These are phyloP conservation scores for Brachionus sp. DNA, from an alignment of 1,140 invertebrate genomes.

Conservation along the genomic window DNA sequence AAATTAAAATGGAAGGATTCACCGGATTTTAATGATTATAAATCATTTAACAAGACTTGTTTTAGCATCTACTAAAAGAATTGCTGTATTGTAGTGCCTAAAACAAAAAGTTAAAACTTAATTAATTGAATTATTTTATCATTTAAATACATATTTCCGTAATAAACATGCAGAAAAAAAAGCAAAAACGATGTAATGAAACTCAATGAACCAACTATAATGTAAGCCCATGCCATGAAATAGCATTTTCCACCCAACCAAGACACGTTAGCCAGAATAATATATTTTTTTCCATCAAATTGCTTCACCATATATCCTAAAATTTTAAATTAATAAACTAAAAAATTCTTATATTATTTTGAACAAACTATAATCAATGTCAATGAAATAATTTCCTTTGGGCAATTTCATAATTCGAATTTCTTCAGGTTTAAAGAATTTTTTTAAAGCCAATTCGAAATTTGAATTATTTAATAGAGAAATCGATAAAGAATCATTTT, in stretches of 20 bases:
- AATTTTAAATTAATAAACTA: neutral
- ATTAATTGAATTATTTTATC: neutral
- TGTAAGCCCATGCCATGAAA: constrained; percentile 95
- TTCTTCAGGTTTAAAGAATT: neutral
- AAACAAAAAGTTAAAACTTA: neutral
- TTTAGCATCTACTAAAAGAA: neutral
- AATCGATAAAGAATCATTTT: neutral
- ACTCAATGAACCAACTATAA: constrained; percentile 91
- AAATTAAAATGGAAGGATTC: constrained; percentile 11
- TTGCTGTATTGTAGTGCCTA: constrained; percentile 30
- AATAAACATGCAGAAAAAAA: constrained; percentile 74
- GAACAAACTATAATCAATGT: constrained; percentile 69
- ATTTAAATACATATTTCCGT: constrained; percentile 16
- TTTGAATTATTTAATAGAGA: neutral
- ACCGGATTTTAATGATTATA: neutral
- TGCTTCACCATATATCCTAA: constrained; percentile 79
- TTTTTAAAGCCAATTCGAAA: neutral
- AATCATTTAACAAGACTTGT: constrained; percentile 21
- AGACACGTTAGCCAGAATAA: constrained; percentile 92
- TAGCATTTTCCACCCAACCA: constrained; percentile 93
- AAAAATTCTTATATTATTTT: constrained; percentile 44
- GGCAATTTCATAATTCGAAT: neutral
- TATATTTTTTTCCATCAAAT: constrained; percentile 85
- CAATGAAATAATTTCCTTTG: constrained; percentile 71
- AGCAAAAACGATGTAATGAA: constrained; percentile 84